Percentiles rank a stretch among this genome's conserved stretches.
Evolutionary conservation across 2,797 vertebrate genomes (phyloP).

Genomic region (Staurois parvus): DNA sequence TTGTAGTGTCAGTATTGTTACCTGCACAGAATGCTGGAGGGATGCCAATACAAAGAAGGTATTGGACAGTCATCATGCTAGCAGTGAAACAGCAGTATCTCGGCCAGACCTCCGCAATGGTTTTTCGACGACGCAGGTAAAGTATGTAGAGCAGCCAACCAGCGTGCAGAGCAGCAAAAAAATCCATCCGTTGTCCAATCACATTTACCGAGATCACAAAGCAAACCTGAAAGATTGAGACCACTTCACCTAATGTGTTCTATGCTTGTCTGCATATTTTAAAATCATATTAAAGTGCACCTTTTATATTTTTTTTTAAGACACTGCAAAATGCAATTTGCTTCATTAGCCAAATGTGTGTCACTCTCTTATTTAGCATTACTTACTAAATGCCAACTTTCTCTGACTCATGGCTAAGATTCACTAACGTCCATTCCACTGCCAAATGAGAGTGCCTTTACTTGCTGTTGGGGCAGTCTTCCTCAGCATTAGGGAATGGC

Average conservation of each 20-base stretch:
- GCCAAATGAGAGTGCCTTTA: too few relatives aligned
- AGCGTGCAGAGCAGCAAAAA: conserved; percentile 76
- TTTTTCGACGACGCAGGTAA: conserved; percentile 76
- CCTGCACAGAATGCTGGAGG: conserved; percentile 80
- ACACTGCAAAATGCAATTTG: too few relatives aligned
- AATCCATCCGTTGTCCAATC: conserved; percentile 80
- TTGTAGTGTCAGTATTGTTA: conserved; percentile 59
- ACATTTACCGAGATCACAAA: conserved; percentile 79
- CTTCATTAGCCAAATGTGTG: too few relatives aligned
- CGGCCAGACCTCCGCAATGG: conserved; percentile 83
- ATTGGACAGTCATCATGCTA: conserved; percentile 78
- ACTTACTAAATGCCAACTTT: too few relatives aligned
- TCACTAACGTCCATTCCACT: too few relatives aligned
- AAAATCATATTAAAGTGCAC: too few relatives aligned
- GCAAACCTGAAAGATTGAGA: conserved; percentile 69
- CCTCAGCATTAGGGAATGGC: too few relatives aligned
- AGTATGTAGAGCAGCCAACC: conserved; percentile 76
- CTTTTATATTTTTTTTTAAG: too few relatives aligned
- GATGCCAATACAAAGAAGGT: conserved; percentile 79
- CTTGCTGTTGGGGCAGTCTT: too few relatives aligned
- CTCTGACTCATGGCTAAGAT: too few relatives aligned
- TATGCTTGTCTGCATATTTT: neutral
- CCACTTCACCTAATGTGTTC: neutral
- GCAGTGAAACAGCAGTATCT: conserved; percentile 82
- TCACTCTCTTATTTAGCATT: too few relatives aligned